phyloP scores from a whole-genome alignment of 2,113 vertebrate genomes.

The Centropristis striata region DNA sequence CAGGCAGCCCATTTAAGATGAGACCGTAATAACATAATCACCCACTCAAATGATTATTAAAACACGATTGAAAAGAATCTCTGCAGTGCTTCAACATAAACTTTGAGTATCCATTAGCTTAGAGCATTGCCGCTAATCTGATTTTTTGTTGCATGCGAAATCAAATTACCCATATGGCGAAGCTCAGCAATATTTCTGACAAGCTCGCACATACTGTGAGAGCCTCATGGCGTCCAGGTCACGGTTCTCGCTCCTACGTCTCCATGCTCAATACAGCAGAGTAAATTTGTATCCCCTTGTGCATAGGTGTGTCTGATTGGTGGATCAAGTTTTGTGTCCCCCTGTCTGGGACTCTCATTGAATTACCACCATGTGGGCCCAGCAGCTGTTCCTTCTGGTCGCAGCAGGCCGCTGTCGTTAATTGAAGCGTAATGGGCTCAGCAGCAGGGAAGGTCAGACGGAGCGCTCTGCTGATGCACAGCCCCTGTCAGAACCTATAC shows the following conservation, averaged over 20 bases:
- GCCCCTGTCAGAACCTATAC: conserved; percentile 79
- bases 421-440: conserved; percentile 93
- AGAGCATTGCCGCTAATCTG: conserved; percentile 64
- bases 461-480: conserved; percentile 84
- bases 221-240: conserved; percentile 77
- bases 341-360: conserved; percentile 87
- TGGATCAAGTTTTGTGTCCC: conserved; percentile 83
- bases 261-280: conserved; percentile 71
- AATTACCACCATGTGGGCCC: conserved; percentile 92
- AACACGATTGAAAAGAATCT: conserved; percentile 33
- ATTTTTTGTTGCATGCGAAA: conserved; percentile 67
- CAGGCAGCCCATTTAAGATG: conserved; percentile 5
- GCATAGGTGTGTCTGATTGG: conserved; percentile 80
- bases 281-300: conserved; percentile 84
- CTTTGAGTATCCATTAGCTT: conserved; percentile 61
- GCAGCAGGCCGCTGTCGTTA: conserved; percentile 88
- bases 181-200: conserved; percentile 69
- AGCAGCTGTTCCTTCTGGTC: conserved; percentile 92
- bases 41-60: conserved; percentile 36
- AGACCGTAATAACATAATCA: conserved; percentile 23
- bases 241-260: conserved; percentile 42
- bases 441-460: conserved; percentile 92
- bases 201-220: conserved; percentile 41
- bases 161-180: conserved; percentile 78
- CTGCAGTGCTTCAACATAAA: conserved; percentile 39